phyloP scores from a whole-genome alignment of 1,140 invertebrate species.

The Oppia nitens region DNA sequence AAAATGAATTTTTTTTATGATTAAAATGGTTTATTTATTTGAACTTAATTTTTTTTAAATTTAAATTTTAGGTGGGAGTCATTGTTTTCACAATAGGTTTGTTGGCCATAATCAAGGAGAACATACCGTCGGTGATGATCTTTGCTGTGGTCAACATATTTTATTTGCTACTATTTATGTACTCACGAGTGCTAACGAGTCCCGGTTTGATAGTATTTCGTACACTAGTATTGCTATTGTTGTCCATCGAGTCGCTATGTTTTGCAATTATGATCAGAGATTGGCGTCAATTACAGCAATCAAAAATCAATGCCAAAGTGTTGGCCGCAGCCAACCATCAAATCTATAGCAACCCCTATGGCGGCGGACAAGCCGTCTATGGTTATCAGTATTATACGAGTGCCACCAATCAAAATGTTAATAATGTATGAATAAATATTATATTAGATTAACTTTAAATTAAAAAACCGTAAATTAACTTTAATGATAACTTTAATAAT shows the following conservation, averaged over 20 bases:
- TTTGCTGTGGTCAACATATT: conserved; percentile 8
- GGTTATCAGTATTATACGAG: not conserved
- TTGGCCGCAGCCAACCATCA: not conserved
- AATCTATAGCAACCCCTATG: not conserved
- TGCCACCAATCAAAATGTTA: too few relatives aligned
- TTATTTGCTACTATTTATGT: conserved; percentile 11
- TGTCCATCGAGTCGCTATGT: not conserved
- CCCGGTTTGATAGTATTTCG: conserved; percentile 7
- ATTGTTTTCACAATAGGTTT: conserved; percentile 7
- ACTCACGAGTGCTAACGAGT: conserved; percentile 5
- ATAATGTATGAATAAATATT: too few relatives aligned
- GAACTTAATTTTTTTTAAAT: not conserved
- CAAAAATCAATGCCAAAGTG: not conserved
- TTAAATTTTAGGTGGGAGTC: not conserved
- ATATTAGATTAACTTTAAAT: too few relatives aligned
- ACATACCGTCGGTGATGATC: conserved; percentile 1
- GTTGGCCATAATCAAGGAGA: conserved; percentile 6
- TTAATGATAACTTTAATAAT: too few relatives aligned
- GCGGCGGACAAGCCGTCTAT: not conserved
- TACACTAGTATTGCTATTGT: not conserved
- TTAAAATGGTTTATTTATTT: too few relatives aligned
- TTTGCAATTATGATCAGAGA: conserved; percentile 9
- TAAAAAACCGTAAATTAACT: too few relatives aligned
- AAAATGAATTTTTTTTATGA: not conserved
- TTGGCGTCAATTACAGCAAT: conserved; percentile 6